A percentile compares a stretch with the other conserved stretches of the same genome.
These are phyloP conservation scores for Phoxinus phoxinus DNA, from an alignment of 2,113 vertebrate genomes.

Conservation along the genomic window DNA sequence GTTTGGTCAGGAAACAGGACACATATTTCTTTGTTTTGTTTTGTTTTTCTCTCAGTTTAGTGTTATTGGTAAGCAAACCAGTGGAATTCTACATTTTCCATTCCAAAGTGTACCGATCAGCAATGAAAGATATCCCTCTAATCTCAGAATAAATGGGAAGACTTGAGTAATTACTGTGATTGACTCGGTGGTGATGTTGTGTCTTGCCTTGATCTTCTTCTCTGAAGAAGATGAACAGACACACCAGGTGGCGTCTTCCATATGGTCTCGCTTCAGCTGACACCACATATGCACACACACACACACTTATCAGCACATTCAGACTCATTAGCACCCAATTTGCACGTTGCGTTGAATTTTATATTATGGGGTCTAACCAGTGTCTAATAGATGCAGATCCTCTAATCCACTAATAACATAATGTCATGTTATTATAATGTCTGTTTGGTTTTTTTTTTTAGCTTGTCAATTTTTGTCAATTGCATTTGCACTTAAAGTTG, in stretches of 20 bases:
- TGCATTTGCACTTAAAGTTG: background rate
- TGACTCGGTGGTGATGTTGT: conserved; percentile 8
- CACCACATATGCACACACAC: conserved; percentile 10
- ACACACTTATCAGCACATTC: conserved; percentile 7
- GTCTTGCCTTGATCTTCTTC: conserved; percentile 45
- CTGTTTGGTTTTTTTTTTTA: background rate
- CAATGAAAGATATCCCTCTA: background rate
- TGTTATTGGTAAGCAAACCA: background rate
- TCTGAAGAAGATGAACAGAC: conserved; percentile 42
- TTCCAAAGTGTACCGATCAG: conserved; percentile 7
- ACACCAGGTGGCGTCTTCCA: conserved; percentile 49
- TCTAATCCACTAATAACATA: background rate
- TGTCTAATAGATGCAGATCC: conserved; percentile 26
- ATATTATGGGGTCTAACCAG: conserved; percentile 4
- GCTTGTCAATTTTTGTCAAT: background rate
- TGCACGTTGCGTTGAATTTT: background rate
- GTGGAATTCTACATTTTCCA: background rate
- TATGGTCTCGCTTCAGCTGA: conserved; percentile 35
- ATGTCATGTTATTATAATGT: background rate
- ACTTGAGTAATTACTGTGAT: conserved; percentile 42
- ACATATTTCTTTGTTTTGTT: background rate
- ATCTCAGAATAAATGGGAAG: conserved; percentile 13
- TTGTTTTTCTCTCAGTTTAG: background rate
- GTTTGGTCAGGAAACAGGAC: background rate
- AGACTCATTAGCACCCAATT: conserved; percentile 38